Conservation (phyloP, 30 jellyfish, hydroid and myxozoan species). For the Chironex yamaguchii region DNA sequence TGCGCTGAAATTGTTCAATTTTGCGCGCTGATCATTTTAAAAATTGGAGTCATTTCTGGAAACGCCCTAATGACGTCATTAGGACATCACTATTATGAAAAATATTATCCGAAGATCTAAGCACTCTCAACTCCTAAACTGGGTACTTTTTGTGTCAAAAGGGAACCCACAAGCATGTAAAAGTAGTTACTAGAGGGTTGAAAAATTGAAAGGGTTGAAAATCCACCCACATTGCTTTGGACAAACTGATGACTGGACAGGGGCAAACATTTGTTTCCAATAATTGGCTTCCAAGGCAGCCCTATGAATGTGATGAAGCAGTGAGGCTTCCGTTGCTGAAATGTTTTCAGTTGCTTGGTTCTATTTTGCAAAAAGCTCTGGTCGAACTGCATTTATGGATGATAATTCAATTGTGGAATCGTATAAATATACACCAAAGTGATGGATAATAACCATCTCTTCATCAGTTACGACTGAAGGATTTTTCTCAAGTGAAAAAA, state of each 20-base stretch:
- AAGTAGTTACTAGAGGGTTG: no score
- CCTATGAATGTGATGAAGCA: neutral
- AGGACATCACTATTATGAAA: constrained; percentile 10
- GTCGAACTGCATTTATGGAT: constrained; percentile 12
- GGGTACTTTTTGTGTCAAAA: constrained; percentile 1
- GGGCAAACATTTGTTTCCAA: constrained; percentile 38
- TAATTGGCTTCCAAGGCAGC: constrained; percentile 27
- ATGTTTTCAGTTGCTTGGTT: no score
- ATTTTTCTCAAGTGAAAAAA: neutral
- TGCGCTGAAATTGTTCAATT: constrained; percentile 20
- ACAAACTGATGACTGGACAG: constrained; percentile 16
- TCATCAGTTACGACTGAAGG: neutral
- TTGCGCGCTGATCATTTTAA: neutral
- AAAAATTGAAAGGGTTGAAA: no score
- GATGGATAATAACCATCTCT: neutral
- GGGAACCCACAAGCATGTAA: constrained; percentile 1
- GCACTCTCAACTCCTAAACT: constrained; percentile 3
- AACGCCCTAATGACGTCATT: constrained; percentile 15
- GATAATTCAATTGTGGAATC: neutral
- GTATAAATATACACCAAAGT: neutral
- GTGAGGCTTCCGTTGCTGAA: constrained; percentile 15
- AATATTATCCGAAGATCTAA: neutral
- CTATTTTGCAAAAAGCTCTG: constrained; percentile 32
- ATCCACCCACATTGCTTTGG: constrained; percentile 42
- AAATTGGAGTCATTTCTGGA: neutral